Base-by-base conservation (phyloP, 1,140 invertebrate genomes). In the Episyrphus balteatus region DNA sequence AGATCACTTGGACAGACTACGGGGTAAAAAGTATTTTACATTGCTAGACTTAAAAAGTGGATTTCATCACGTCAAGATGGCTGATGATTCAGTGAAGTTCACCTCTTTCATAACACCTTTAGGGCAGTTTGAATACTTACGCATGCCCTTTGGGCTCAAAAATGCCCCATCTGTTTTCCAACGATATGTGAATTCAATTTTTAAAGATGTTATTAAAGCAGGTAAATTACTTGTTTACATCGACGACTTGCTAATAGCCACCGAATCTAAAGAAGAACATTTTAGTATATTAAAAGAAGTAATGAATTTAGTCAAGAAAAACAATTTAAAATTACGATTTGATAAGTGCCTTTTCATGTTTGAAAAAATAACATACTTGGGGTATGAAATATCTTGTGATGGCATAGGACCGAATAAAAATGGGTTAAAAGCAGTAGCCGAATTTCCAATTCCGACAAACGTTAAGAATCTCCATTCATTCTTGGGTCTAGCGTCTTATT, bases 1-100 rank as follows among this genome's bases (percentile, higher is more conserved):
- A 33, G 69, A 71, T 15, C 46, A 65, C 9, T 53, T 76, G 5
- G 56, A 70, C 19, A 43, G 45, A 5, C 46, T 66, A 1, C 50
- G 52, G 26, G 50, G 51, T 5, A 49, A 50, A 14, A 56, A 44
- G 18, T 56, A 48, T 39, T 69, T 72, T 51, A 55, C 58, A 1
- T 62, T 55, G 0, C 14, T 72, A 5, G 71, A 73, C 48, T 43
- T 68, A 14, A 42, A 50, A 42, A 39, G 15, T 1, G 49, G 49
- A n/a, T 53, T 44, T 31, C 42, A 53, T 40, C 46, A 53, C 13
- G 33, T 56, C 6, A 51, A 50, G 44, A 49, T 56, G 36, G 12
- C 36, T 0, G 26, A 50, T 14, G 41, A 50, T 0, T 52, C 48
- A 3, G 18, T 53, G 12, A 42, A 44, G 17, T 54, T 37, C n/a